Conservation (phyloP, 2,797 vertebrate genomes). For the Chelonia mydas region DNA sequence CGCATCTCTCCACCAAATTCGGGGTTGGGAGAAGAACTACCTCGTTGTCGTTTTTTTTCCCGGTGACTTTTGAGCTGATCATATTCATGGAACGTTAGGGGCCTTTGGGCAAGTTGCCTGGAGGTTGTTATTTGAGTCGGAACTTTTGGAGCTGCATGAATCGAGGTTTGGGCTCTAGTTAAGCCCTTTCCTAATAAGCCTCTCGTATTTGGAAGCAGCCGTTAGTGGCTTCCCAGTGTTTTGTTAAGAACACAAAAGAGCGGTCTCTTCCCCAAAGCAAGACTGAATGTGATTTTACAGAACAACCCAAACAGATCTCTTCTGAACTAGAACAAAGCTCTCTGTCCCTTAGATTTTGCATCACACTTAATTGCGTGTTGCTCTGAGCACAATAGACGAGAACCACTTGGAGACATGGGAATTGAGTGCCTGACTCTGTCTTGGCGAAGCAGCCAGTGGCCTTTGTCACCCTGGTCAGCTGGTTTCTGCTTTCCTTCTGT, state of each 20-base stretch:
- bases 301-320: neutral
- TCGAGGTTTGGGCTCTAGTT: neutral
- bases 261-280: neutral
- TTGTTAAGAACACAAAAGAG: slow-evolving; percentile 56
- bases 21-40: neutral
- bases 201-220: neutral
- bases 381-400: accelerated
- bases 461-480: neutral
- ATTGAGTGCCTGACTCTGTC: neutral
- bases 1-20: neutral
- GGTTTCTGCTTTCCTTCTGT: neutral
- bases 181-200: neutral
- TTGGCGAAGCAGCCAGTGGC: neutral
- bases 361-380: accelerated
- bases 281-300: neutral
- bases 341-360: neutral
- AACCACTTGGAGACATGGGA: neutral
- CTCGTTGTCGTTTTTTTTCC: neutral
- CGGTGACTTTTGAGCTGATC: neutral
- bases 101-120: neutral
- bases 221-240: neutral
- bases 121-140: neutral
- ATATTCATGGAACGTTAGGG: neutral
- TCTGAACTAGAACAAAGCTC: neutral
- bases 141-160: neutral